Evolutionary conservation across 1,140 invertebrate genomes (phyloP), one percentile per base, ranked within the genome.

Genomic region (Nasonia longicornis): DNA sequence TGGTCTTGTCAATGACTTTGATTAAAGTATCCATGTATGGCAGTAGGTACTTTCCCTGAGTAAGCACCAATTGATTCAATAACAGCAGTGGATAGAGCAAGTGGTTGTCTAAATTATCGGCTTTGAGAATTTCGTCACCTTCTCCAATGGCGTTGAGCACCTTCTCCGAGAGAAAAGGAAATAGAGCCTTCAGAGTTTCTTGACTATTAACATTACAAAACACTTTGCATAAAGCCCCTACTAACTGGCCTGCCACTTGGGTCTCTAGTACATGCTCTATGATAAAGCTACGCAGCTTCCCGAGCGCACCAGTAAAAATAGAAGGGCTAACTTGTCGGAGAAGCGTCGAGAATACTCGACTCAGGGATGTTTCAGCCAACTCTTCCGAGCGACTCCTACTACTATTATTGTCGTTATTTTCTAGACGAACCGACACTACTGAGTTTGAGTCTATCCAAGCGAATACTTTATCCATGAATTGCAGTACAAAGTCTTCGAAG

Each of bases 401-500:
- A 2, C 79, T 83, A 2, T 67, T 82, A n/a, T 88, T 88, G 0
- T 83, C 79, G 77, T 85, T 92, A 92, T 64, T 93, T 85, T 95
- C 94, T 79, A 94, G 89, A 79, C 94, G 88, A 0, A 94, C 93
- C 64, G 93, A 92, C 81, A 96, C 95, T 66, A 94, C 88, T 0
- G 94, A 91, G 82, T 93, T 94, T 2, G 93, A 95, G 85, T 97
- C 95, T 79, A 97, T 94, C 7, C 96, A 91, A 0, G 90, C 87
- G 85, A 96, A 95, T 77, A 95, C 89, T 70, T 93, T 94, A 84
- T 98, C 96, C 72, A 98, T 89, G 86, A 97, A 96, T 86, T 97
- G 94, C 10, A 97, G 85, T 4, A 98, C 93, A 88, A 98, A 98
- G 86, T 96, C 95, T 91, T 98, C 97, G 85, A 98, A 95, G 80